A percentile compares a stretch with the other conserved stretches of the same genome.
phyloP scores from a whole-genome alignment of 2,113 vertebrate species.

The Anseranas semipalmata region DNA sequence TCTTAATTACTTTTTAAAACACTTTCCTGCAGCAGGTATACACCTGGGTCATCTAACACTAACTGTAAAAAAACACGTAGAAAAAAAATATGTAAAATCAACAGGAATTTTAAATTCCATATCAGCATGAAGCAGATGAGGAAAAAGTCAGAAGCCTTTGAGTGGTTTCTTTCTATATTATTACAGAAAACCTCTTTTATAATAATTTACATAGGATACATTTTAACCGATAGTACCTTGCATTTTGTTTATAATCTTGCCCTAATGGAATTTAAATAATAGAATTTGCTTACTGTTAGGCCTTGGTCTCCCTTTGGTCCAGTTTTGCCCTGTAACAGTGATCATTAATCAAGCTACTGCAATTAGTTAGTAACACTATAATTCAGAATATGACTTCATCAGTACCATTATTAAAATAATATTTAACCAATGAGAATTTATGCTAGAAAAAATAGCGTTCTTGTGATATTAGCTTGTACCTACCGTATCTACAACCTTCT shows the following conservation, averaged over 20 bases:
- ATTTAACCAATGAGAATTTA: not conserved
- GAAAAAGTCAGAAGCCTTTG: not conserved
- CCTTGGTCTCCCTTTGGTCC: constrained; percentile 87
- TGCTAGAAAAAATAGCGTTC: not conserved
- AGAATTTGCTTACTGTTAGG: constrained; percentile 81
- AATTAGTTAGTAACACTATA: not conserved
- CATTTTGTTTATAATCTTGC: not conserved
- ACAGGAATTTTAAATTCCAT: not conserved
- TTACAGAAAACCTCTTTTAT: not conserved
- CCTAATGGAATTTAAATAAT: not conserved
- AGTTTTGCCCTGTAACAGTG: constrained; percentile 76
- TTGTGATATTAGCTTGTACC: not conserved
- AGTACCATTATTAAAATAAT: not conserved
- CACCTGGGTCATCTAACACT: not conserved
- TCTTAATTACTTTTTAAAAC: not conserved
- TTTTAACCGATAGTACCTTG: not conserved
- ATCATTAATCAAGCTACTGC: constrained; percentile 13
- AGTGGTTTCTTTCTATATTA: not conserved
- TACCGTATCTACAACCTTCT: not conserved
- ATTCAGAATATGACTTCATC: not conserved
- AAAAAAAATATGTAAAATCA: not conserved
- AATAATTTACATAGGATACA: not conserved
- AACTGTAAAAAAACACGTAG: not conserved
- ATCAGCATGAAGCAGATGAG: not conserved
- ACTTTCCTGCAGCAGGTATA: not conserved